Evolutionary conservation across 2,113 vertebrate genomes (phyloP).

Genomic region (Alligator sinensis): DNA sequence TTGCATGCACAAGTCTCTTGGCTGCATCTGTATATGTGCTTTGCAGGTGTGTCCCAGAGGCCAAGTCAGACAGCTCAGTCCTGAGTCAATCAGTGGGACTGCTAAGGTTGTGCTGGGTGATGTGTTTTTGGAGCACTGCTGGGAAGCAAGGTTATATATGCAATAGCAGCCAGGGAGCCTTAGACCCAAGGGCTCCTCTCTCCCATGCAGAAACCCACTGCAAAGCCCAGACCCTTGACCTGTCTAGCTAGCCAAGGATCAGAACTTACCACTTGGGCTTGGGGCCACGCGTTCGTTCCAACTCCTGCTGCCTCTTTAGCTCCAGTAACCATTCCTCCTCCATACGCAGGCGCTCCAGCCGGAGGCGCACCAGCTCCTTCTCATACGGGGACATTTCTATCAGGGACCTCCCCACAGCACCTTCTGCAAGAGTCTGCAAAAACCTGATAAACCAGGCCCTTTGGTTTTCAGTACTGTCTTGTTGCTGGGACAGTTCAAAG

Average conservation of each 20-base stretch:
- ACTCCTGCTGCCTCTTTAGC: slow-evolving; percentile 24
- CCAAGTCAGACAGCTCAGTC: background rate
- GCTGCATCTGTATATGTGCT: background rate
- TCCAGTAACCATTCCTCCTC: slow-evolving; percentile 33
- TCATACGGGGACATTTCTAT: slow-evolving; percentile 12
- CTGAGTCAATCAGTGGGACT: background rate
- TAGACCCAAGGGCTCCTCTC: background rate
- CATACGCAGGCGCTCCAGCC: background rate
- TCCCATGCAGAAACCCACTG: background rate
- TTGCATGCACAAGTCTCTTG: background rate
- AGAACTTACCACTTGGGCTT: background rate
- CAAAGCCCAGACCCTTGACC: background rate
- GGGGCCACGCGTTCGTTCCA: slow-evolving; percentile 27
- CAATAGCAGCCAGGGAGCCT: background rate
- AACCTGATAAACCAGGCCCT: background rate
- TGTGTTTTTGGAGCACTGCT: background rate
- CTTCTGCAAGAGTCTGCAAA: slow-evolving; percentile 11
- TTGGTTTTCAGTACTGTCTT: background rate
- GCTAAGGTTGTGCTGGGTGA: background rate
- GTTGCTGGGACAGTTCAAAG: background rate
- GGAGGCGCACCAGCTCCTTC: slow-evolving; percentile 6
- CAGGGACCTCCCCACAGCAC: background rate
- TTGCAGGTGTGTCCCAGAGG: background rate
- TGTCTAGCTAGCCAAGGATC: too few relatives aligned
- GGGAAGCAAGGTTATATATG: too few relatives aligned